Conservation (phyloP, 2,888 invertebrate species). For the Labia minor region DNA sequence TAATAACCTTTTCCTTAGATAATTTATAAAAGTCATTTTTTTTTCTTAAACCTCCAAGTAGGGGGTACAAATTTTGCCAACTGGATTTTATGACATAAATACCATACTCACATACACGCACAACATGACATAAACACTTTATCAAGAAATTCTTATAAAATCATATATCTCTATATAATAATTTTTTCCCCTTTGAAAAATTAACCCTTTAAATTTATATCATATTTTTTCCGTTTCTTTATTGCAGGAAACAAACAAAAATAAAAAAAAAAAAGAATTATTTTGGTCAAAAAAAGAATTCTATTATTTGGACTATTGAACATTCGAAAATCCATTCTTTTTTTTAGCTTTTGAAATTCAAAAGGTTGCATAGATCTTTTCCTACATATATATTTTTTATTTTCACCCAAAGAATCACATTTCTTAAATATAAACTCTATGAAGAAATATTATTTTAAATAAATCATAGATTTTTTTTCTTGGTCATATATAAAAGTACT, state of each 20-base stretch:
- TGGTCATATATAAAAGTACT: background rate
- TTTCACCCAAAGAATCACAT: background rate
- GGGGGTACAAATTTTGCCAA: background rate
- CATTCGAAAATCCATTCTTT: conserved; percentile 1
- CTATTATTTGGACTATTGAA: conserved; percentile 13
- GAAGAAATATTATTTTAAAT: conserved; percentile 7
- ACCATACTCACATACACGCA: background rate
- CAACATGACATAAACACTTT: too few species aligned
- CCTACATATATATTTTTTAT: too few species aligned
- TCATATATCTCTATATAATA: background rate
- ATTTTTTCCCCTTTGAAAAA: background rate
- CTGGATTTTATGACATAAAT: background rate
- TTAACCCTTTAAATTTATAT: conserved; percentile 7
- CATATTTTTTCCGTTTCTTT: conserved; percentile 13
- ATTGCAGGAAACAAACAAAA: conserved; percentile 2
- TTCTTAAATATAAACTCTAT: background rate
- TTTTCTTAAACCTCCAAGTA: background rate
- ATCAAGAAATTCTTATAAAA: too few species aligned
- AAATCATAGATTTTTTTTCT: background rate
- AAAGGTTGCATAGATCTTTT: background rate
- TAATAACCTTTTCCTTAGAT: background rate
- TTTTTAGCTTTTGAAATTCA: background rate
- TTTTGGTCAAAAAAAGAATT: conserved; percentile 1
- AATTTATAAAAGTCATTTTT: conserved; percentile 5
- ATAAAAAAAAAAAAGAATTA: background rate